These are phyloP conservation scores for Amphipoea lucens DNA, from an alignment of 2,888 invertebrate species.

Conservation along the genomic window DNA sequence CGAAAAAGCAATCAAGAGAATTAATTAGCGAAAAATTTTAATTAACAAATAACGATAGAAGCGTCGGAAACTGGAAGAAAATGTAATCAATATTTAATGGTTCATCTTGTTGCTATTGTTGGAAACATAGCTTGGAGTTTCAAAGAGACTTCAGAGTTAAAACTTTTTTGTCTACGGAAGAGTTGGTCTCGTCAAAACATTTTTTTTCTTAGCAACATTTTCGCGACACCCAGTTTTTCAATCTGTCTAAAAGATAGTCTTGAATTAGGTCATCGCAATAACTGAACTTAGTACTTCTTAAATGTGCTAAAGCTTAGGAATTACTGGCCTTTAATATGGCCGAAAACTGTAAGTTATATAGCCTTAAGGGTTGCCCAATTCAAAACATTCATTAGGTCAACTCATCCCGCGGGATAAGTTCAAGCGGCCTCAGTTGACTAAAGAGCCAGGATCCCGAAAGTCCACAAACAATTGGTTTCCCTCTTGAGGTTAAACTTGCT, in stretches of 20 bases:
- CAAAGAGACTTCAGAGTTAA: neutral
- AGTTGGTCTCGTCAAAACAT: neutral
- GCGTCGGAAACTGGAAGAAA: neutral
- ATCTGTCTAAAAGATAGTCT: neutral
- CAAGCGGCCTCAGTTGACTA: too few relatives aligned
- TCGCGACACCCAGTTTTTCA: neutral
- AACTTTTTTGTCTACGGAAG: neutral
- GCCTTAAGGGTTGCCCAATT: neutral
- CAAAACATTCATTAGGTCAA: too few relatives aligned
- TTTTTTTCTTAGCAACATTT: too few relatives aligned
- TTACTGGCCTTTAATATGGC: neutral
- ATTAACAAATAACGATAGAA: slow-evolving; percentile 7
- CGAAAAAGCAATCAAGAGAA: slow-evolving; percentile 22
- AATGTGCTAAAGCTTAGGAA: neutral
- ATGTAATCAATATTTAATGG: neutral
- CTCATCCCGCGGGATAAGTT: too few relatives aligned
- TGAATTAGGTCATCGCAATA: neutral
- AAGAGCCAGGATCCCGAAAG: neutral
- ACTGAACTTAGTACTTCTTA: neutral
- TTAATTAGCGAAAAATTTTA: slow-evolving; percentile 1
- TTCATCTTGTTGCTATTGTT: neutral
- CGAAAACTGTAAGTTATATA: neutral
- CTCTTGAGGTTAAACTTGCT: neutral
- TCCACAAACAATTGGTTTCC: neutral
- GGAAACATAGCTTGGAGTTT: neutral